Base-by-base conservation (phyloP, 2,113 vertebrate genomes). In the Takifugu bimaculatus region DNA sequence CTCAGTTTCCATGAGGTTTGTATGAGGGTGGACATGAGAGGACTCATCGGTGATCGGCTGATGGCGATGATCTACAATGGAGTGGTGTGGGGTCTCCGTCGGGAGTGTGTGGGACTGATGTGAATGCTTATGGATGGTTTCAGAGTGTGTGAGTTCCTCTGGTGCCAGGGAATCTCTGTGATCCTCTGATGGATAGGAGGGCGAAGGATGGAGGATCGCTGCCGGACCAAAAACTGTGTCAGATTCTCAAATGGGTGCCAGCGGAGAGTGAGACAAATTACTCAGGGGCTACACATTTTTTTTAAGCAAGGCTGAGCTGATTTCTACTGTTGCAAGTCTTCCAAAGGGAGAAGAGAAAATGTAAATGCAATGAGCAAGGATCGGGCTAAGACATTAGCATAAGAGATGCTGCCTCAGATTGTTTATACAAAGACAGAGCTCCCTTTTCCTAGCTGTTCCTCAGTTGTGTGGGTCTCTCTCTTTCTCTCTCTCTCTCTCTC, bases 321-420 rank as follows among this genome's bases (percentile, higher is more conserved):
- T 66, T 68, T 65, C 43, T 51, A 42, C 35, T 69, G 65, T 75
- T 70, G 81, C 63, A 68, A 15, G 45, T 13, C 45, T 47, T 15
- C 45, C 45, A 78, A 64, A 66, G 57, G 65, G 68, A 82, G 78
- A 75, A 81, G 11, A 75, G 65, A 74, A 69, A 72, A 77, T 85
- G 67, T 79, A 74, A 85, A 82, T 80, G 58, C 64, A 71, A 65
- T 80, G 75, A 84, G 77, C 68, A 73, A 86, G 55, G 80, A 75
- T 79, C 50, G 45, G 58, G 76, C 53, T 53, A 43, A 60, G 25
- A 56, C 64, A 85, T 89, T 89, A 85, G 70, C 87, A 89, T 89
- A 84, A 69, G 83, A 87, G 80, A 83, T 88, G 88, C 87, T 88
- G 88, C 78, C 83, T 89, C 84, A 84, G 82, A 88, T 85, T 88